Evolutionary conservation across 1,140 invertebrate genomes (phyloP), one percentile per base, ranked within the genome.

Genomic region (Nasonia giraulti): DNA sequence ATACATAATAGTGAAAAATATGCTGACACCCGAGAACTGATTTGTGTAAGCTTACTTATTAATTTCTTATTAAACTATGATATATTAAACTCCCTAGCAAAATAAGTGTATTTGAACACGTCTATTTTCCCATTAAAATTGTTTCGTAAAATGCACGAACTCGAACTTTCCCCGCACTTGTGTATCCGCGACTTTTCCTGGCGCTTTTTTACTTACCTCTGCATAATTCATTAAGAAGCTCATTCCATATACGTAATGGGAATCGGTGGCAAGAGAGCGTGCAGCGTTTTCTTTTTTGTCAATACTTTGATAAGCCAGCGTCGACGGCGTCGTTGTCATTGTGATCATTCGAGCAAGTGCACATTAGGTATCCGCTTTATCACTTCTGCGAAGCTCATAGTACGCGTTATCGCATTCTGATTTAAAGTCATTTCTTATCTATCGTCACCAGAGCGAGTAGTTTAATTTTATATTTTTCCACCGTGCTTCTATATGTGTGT

Each of bases 381-480:
- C 83, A 27, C 23, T 85, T 85, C 77, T 81, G 27, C 40, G 20
- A 68, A 84, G 83, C 79, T 68, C 76, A 81, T 76, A 85, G 78
- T 85, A 82, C 23, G 40, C 75, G 80, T 85, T 85, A 85, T 85
- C 80, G 47, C 40, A 82, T 78, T 78, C 10, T 85, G 84, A 85
- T 85, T 85, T 82, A 85, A 79, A 85, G 84, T 47, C 33, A 27
- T 40, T 82, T 73, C 75, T 85, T 82, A 85, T 85, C 83, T 84
- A 40, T 84, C 50, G 76, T 84, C 47, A 23, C 62, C 68, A 50
- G 55, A 62, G 20, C 6, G 55, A 85, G 78, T 80, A 81, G 78
- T 85, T 85, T 12, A 80, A 85, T 85, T 80, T 80, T 80, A 85
- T 80, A 80, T 79, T 79, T 80, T 85, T 85, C 83, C 73, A 73